Evolutionary conservation across 2,797 vertebrate species (phyloP), one percentile per base, ranked within the genome.

Genomic region (Lagocephalus sceleratus): DNA sequence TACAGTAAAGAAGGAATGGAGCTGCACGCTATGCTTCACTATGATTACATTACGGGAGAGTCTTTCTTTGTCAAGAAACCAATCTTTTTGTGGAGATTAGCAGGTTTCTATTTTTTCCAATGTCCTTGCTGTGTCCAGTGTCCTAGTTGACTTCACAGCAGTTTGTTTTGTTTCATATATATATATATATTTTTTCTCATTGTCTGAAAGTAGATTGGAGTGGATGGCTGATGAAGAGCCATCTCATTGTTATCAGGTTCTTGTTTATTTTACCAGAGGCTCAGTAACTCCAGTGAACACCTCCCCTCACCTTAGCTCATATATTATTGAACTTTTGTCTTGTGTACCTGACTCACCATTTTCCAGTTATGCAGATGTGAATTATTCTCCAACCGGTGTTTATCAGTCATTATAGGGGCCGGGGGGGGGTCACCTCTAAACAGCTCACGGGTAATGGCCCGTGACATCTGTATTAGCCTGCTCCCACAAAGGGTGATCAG

Each of bases 391-490:
- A 57, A 74, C 47, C 60, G 52, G 65, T 84, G 80, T 86, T 88
- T 75, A 82, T 82, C 71, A 46, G 47, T 23, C 66, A 32, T 55
- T 77, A 79, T 80, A 45, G 75, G 60, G 69, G 60, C 78, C 60
- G 60, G 69, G 61, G 78, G 60, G 51, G 26, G 76, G 76, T 85
- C 81, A 87, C 83, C 86, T 83, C 72, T 42, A 81, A 71, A 82
- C 70, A 55, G 68, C 78, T 85, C 82, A 69, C 71, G 77, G 82
- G 80, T 85, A 85, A 87, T 77, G 78, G 75, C 64, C 71, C 80
- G 57, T 84, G 78, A 79, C 84, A 79, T 84, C 81, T 81, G 78
- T 85, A 82, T 87, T 86, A 80, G 70, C 63, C 70, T 72, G 80
- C 73, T 76, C 68, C 76, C 75, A 75, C 78, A 78, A 67, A 72